Evolutionary conservation across 2,113 vertebrate species (phyloP), one percentile per base, ranked within the genome.

Genomic region (Myrmecobius fasciatus): DNA sequence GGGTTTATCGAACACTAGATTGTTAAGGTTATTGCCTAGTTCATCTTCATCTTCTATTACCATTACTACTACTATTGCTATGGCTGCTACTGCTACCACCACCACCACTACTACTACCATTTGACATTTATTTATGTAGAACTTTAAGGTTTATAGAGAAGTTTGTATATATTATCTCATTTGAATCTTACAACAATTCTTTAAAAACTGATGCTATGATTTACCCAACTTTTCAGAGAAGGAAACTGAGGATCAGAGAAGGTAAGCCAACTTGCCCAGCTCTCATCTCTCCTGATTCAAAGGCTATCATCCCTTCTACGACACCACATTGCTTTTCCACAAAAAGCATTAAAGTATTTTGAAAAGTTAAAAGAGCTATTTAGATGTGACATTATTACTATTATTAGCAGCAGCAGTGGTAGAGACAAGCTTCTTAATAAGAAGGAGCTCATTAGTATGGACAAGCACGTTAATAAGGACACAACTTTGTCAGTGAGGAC

Each of bases 401-500:
- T 83, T 83, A 83, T 83, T 83, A 83, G 17, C 20, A 83, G 20
- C n/a, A 83, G 67, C n/a, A 22, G 67, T 24, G n/a, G n/a, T 83
- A 43, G 67, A 22, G 67, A 83, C 67, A 43, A 83, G n/a, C 67
- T 83, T 83, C 67, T 83, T 83, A 83, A 83, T 43, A 83, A 83
- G 67, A 83, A 83, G 36, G 67, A 83, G 67, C n/a, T 83, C 67
- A 83, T 83, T 83, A 83, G 67, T 83, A 83, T 83, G 67, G 67
- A 83, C 67, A 83, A 83, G 67, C n/a, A 83, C 67, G 67, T 83
- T 83, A 83, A 43, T 83, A 83, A 83, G 67, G 67, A 43, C 67
- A 83, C 67, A 83, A 83, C 67, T 83, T 83, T 83, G 67, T 83
- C 43, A 83, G 67, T 83, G n/a, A 83, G 67, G 67, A 83, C 67